Evolutionary conservation across 1,140 invertebrate genomes (phyloP), one percentile per base, ranked within the genome.

Genomic region (Drosophila bipectinata): DNA sequence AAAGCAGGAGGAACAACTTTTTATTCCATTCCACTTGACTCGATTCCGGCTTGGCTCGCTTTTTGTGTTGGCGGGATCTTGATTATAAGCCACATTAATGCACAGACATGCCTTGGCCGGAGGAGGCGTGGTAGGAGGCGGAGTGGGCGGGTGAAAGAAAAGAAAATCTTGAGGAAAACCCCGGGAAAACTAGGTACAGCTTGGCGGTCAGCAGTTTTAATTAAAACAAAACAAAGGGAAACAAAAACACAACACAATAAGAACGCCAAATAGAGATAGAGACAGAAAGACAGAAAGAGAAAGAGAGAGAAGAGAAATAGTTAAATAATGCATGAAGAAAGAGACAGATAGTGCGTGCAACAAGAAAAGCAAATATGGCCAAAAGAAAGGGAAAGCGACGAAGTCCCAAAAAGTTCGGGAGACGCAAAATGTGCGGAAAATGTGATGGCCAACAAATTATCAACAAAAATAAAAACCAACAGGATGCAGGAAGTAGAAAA

Each of bases 41-140:
- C 48, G 63, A 69, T 63, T 51, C 48, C 18, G 41, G 39, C 56
- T 30, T 47, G 55, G 37, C 57, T 55, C 47, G 56, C 26, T 55
- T 55, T 58, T 62, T 62, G 44, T 62, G 44, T 21, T 48, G 54
- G 26, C 57, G 32, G 44, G 44, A 55, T 64, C 78, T 77, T 87
- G 83, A 87, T 87, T 87, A 87, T 87, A 87, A 83, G 82, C 83
- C 83, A 82, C 82, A 87, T 87, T 87, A 87, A 87, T 87, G 82
- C 79, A 88, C 71, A 88, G 82, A 88, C 83, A 88, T 88, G 82
- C 82, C 62, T 63, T 60, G 15, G 39, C 41, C 9, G 47, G n/a
- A 26, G 18, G 10, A 4, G 34, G 34, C 34, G 34, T 37, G 34
- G 12, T 4, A 12, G 0, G 3, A 10, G 10, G 3, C 1, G 3